Percentiles rank a stretch among this genome's conserved stretches.
phyloP scores from a whole-genome alignment of 2,888 invertebrate species.

The Notodonta dromedarius region DNA sequence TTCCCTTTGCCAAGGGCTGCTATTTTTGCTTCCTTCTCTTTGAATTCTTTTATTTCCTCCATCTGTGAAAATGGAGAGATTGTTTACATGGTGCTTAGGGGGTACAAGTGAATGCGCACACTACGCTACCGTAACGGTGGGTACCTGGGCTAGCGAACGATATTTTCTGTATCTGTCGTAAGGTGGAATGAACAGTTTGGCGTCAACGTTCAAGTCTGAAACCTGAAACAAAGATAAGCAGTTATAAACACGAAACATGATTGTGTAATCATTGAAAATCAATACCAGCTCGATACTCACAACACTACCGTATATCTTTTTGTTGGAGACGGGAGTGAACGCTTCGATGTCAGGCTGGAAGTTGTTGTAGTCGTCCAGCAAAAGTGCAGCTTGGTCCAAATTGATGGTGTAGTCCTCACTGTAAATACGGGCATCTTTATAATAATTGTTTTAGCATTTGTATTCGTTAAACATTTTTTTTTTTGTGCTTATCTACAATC shows the following conservation, averaged over 20 bases:
- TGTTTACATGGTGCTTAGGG: constrained; percentile 11
- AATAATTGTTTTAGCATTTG: background rate
- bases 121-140: constrained; percentile 18
- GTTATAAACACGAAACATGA: background rate
- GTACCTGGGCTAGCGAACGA: constrained; percentile 64
- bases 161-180: constrained; percentile 69
- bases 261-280: background rate
- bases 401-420: constrained; percentile 26
- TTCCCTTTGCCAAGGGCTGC: constrained; percentile 60
- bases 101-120: constrained; percentile 9
- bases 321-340: constrained; percentile 17
- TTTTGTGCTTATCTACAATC: too few species aligned
- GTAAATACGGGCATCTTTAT: constrained; percentile 1
- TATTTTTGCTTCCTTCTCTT: constrained; percentile 67
- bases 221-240: constrained; percentile 45
- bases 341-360: constrained; percentile 19
- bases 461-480: too few species aligned
- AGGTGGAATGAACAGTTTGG: constrained; percentile 68
- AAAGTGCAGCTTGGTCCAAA: constrained; percentile 24
- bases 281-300: constrained; percentile 19
- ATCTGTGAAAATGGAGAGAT: constrained; percentile 47
- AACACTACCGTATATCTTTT: constrained; percentile 21
- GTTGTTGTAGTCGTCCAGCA: constrained; percentile 18
- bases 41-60: constrained; percentile 62
- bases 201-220: constrained; percentile 62